These are phyloP conservation scores for Mimas tiliae DNA, from an alignment of 2,888 invertebrate species.

Conservation along the genomic window DNA sequence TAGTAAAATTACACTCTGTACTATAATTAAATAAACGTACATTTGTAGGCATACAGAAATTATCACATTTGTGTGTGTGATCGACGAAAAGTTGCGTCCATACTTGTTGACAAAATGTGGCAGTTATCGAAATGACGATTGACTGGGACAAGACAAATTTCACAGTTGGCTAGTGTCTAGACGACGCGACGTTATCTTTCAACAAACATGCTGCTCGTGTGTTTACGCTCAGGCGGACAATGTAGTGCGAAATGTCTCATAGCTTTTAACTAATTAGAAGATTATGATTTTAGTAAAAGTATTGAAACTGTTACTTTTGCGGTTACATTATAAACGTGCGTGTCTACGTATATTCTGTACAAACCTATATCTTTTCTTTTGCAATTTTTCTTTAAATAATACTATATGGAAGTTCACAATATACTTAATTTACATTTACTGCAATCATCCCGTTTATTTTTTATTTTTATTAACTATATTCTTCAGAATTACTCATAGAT, in stretches of 20 bases:
- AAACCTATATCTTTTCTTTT: too few relatives aligned
- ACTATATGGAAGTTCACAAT: too few relatives aligned
- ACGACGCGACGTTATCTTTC: conserved; percentile 54
- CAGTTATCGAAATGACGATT: conserved; percentile 30
- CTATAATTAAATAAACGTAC: conserved; percentile 41
- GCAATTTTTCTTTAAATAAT: too few relatives aligned
- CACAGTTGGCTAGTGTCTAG: conserved; percentile 55
- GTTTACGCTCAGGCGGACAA: conserved; percentile 36
- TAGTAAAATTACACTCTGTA: conserved; percentile 26
- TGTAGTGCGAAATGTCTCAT: conserved; percentile 26
- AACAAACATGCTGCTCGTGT: conserved; percentile 39
- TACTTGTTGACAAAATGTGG: conserved; percentile 38
- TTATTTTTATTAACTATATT: background rate
- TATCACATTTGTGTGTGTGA: conserved; percentile 37
- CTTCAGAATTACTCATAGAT: conserved; percentile 1
- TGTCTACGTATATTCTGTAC: too few relatives aligned
- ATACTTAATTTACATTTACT: background rate
- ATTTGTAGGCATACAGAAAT: conserved; percentile 37
- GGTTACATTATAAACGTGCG: background rate
- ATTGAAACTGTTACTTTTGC: conserved; percentile 1
- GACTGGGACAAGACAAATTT: conserved; percentile 33
- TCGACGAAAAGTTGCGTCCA: conserved; percentile 40
- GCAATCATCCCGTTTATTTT: background rate
- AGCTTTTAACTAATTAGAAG: conserved; percentile 12
- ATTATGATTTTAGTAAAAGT: background rate